A percentile compares a stretch with the other conserved stretches of the same genome.
These are phyloP conservation scores for Heteromyza rotundicornis DNA, from an alignment of 2,888 invertebrate genomes.

Conservation along the genomic window DNA sequence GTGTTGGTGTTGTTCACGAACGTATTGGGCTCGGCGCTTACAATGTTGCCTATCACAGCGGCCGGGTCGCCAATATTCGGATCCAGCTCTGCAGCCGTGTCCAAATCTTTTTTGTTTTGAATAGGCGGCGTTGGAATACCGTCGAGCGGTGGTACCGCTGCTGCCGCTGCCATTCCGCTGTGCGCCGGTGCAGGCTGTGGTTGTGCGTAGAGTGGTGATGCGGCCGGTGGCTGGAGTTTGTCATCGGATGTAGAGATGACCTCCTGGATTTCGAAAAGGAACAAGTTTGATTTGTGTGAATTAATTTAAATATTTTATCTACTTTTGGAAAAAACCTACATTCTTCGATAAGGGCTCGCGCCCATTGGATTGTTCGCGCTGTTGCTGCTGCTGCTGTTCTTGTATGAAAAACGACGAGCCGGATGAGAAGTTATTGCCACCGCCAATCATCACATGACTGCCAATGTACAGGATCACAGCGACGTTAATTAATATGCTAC, in stretches of 20 bases:
- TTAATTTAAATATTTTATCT: background rate
- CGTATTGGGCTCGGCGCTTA: conserved; percentile 26
- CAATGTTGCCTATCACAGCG: conserved; percentile 49
- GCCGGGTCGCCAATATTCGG: conserved; percentile 38
- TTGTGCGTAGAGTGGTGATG: conserved; percentile 22
- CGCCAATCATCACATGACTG: conserved; percentile 67
- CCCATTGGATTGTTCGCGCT: conserved; percentile 43
- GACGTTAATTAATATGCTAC: conserved; percentile 77
- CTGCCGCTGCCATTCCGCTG: conserved; percentile 23
- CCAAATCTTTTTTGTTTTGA: conserved; percentile 25
- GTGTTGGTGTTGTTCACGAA: conserved; percentile 52
- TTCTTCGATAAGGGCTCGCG: conserved; percentile 37
- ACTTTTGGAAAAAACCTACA: conserved; percentile 28
- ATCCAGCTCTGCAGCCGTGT: conserved; percentile 29
- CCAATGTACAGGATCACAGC: conserved; percentile 76
- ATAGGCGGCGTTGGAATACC: conserved; percentile 14
- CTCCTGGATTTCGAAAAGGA: conserved; percentile 35
- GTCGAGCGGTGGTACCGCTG: background rate
- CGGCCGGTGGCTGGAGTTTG: conserved; percentile 35
- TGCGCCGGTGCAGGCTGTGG: conserved; percentile 35
- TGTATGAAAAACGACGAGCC: conserved; percentile 55
- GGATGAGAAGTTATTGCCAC: conserved; percentile 57
- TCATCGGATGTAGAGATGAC: conserved; percentile 40
- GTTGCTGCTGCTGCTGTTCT: conserved; percentile 53
- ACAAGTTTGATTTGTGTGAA: background rate